Conservation (phyloP, 1,140 invertebrate genomes). For the Oppia nitens region DNA sequence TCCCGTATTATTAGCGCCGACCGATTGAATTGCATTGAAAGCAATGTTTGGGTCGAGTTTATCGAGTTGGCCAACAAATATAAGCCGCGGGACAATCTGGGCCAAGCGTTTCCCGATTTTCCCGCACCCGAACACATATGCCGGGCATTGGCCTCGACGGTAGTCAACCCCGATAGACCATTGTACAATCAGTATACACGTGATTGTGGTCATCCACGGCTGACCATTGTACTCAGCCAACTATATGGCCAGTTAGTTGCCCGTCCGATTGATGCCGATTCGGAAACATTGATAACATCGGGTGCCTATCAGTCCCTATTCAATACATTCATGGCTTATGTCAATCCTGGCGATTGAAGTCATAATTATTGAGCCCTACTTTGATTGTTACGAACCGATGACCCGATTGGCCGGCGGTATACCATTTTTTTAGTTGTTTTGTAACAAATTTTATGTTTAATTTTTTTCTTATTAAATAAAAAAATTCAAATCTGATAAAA, state of each 20-base stretch:
- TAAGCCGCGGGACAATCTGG: constrained; percentile 80
- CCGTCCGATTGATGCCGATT: constrained; percentile 53
- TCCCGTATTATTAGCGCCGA: constrained; percentile 5
- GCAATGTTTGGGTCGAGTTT: constrained; percentile 74
- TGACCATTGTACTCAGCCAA: constrained; percentile 65
- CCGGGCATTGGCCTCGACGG: constrained; percentile 50
- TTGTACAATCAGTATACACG: constrained; percentile 71
- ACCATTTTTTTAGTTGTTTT: constrained; percentile 62
- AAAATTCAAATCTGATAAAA: too few species aligned
- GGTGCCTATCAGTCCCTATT: constrained; percentile 85
- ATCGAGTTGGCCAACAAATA: constrained; percentile 65
- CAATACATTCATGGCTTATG: constrained; percentile 61
- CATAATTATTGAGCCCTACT: constrained; percentile 95
- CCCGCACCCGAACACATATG: constrained; percentile 64
- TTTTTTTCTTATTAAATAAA: too few species aligned
- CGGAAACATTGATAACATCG: constrained; percentile 66
- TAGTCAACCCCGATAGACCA: constrained; percentile 43
- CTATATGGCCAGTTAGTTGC: constrained; percentile 64
- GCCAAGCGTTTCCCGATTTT: constrained; percentile 95
- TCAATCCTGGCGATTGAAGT: constrained; percentile 65
- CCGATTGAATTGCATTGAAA: not conserved
- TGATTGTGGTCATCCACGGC: constrained; percentile 58
- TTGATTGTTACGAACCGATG: constrained; percentile 89
- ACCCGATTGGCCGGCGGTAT: constrained; percentile 70
- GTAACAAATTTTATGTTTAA: too few species aligned